Base-by-base conservation (phyloP, 2,888 invertebrate genomes). In the Graphium colonna region DNA sequence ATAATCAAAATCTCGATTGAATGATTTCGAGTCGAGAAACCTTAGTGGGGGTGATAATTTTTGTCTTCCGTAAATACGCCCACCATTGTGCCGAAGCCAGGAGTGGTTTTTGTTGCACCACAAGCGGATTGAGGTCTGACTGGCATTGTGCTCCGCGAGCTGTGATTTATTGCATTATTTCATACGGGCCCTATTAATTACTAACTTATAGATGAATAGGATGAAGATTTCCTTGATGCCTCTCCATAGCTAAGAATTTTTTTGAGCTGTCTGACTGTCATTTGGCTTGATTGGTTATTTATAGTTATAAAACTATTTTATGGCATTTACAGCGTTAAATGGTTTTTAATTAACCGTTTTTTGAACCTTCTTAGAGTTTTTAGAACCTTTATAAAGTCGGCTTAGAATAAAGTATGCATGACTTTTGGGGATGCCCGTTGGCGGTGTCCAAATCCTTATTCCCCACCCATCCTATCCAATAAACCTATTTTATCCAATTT, bases 21-120 rank as follows among this genome's bases (percentile, higher is more conserved):
- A 1, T 10, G 15, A 36, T 12, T 26, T 33, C 7, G 8, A 15
- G 46, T 62, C 61, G 62, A 60, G 57, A 57, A 57, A 49, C 28
- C 18, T 7, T 57, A 49, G 68, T 68, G 60, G 21, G 51, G 52
- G 49, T 44, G 33, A 56, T 61, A 62, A 64, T 65, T 60, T 61
- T 58, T 48, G 53, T 53, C 43, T 58, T 63, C 62, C 63, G 66
- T 63, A 65, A 60, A 68, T 63, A 67, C 68, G 63, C 69, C 67
- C 60, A 71, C 73, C 51, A 60, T 63, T 59, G 59, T 63, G 67
- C 67, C 58, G 62, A 59, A 56, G 59, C 31, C 39, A 28, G 60
- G 60, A 60, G 63, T 56, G 60, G 56, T 69, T 72, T 75, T 70
- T 77, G 72, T 73, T 64, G 63, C 53, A 53, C 62, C 64, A 53